These are phyloP conservation scores for Macrophya alboannulata DNA, from an alignment of 2,888 invertebrate species.

Conservation along the genomic window DNA sequence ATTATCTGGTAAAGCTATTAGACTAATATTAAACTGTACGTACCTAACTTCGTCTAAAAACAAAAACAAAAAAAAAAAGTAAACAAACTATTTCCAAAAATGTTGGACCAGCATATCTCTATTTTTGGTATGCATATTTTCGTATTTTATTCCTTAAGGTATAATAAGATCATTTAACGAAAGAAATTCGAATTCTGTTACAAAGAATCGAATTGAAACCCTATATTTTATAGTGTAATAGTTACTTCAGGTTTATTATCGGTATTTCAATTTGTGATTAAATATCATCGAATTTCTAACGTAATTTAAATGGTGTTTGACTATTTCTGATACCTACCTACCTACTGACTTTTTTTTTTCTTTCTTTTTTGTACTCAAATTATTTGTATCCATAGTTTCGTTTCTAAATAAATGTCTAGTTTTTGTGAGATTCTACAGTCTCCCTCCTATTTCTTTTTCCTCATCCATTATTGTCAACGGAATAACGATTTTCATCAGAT, in stretches of 20 bases:
- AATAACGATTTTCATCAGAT: not conserved
- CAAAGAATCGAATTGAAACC: not conserved
- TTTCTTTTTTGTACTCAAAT: not conserved
- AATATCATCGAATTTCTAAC: constrained; percentile 37
- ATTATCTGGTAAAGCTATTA: constrained; percentile 38
- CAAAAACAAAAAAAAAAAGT: not conserved
- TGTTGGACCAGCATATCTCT: constrained; percentile 18
- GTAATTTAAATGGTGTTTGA: constrained; percentile 31
- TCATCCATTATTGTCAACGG: no score
- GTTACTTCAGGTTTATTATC: not conserved
- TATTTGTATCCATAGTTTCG: constrained; percentile 46
- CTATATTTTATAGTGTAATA: not conserved
- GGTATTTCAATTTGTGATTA: not conserved
- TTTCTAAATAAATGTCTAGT: constrained; percentile 44
- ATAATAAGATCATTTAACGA: not conserved
- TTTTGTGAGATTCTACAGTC: constrained; percentile 15
- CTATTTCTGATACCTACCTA: constrained; percentile 17
- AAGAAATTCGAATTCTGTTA: constrained; percentile 18
- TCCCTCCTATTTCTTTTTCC: not conserved
- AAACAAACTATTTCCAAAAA: constrained; percentile 20
- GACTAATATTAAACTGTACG: constrained; percentile 47
- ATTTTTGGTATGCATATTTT: not conserved
- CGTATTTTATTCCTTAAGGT: not conserved
- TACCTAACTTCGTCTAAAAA: constrained; percentile 37
- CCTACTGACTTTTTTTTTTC: not conserved